Evolutionary conservation across 2,797 vertebrate species (phyloP), one percentile per base, ranked within the genome.

Genomic region (Taenioides sp.): DNA sequence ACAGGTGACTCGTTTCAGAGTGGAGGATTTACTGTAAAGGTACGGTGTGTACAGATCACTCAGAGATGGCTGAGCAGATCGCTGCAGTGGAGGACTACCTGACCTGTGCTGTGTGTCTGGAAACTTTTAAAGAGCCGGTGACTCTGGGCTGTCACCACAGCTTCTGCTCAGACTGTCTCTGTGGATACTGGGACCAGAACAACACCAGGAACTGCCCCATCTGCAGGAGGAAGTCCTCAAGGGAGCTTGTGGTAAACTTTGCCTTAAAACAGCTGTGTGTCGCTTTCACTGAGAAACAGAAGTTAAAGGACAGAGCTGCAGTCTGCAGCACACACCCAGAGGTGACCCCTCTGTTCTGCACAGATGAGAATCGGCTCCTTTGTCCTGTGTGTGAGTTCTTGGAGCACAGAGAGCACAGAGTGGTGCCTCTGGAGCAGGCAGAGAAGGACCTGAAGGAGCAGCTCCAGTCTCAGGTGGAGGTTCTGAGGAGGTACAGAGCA

Each of bases 61-160:
- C 27, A 3, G 27, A 59, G 17, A 63, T 63, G 62, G 37, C 37
- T 18, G 63, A 65, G 63, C 37, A 16, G 37, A 14, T 64, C n/a
- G 10, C 22, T 23, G 34, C 22, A n/a, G 12, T 65, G 40, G 62
- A 64, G 22, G 62, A 64, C 2, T 63, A 4, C 6, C 14, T 64
- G 62, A 64, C n/a, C 14, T 64, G 62, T 3, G 0, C 34, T 22
- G n/a, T 43, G 18, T 63, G 61, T 23, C 37, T 43, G 61, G 31
- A 63, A 3, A 43, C 61, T 5, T 60, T 60, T 10, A 60, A 9
- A 31, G 59, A 60, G 7, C 59, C 59, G 2, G 9, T 63, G 9
- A 37, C 61, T 63, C 61, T 63, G 37, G 31, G 22, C 40, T 64
- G 37, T 64, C 6, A 65, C 63, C 63, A 49, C 40, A 65, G 22